Conservation (phyloP, 2,797 vertebrate species). For the Trichosurus vulpecula region DNA sequence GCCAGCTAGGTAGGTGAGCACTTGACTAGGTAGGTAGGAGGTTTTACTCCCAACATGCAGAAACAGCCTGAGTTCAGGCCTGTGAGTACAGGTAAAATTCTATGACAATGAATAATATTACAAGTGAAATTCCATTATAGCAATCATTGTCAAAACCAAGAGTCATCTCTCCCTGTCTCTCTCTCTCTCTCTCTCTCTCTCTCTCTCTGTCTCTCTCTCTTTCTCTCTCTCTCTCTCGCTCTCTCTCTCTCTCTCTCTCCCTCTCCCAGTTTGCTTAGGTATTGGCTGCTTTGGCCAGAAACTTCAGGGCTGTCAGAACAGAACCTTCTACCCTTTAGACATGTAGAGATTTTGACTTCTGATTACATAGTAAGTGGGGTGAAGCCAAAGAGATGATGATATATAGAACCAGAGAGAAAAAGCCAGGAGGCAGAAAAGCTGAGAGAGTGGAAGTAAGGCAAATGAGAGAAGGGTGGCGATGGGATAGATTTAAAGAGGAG, state of each 20-base stretch:
- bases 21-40: neutral
- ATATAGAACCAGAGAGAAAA: neutral
- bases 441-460: neutral
- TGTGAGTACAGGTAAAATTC: neutral
- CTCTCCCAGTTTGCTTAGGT: neutral
- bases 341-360: constrained; percentile 1
- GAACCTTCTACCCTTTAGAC: constrained; percentile 4
- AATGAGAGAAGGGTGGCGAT: neutral
- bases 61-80: neutral
- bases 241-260: neutral
- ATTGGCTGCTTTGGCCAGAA: neutral
- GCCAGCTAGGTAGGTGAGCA: neutral
- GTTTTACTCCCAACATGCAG: neutral
- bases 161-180: neutral
- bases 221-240: too few species aligned
- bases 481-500: neutral
- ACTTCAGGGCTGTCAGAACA: neutral
- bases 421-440: neutral
- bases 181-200: too few species aligned
- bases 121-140: neutral
- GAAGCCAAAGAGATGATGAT: constrained; percentile 6
- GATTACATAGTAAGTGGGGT: neutral
- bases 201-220: neutral
- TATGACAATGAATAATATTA: neutral
- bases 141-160: neutral